phyloP scores from a whole-genome alignment of 2,113 vertebrate species.

The Nerophis lumbriciformis region DNA sequence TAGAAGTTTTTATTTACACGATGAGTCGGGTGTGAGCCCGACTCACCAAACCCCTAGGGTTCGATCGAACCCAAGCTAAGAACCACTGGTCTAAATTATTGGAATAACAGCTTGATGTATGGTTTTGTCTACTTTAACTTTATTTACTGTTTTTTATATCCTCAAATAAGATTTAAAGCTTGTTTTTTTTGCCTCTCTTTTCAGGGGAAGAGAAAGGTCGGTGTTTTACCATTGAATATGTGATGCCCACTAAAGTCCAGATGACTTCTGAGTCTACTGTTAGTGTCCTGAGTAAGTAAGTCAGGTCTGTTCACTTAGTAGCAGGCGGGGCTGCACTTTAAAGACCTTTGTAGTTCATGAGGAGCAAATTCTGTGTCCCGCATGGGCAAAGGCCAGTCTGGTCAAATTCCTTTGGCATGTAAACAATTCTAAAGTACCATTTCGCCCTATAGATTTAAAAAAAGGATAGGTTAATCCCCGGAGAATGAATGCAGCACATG shows the following conservation, averaged over 20 bases:
- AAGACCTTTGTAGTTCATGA: too few relatives aligned
- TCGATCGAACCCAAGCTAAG: too few relatives aligned
- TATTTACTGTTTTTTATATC: too few relatives aligned
- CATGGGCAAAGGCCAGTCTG: too few relatives aligned
- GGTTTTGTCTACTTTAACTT: neutral
- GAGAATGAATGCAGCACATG: neutral
- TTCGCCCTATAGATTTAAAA: neutral
- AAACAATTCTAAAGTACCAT: slow-evolving; percentile 23
- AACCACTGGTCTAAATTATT: too few relatives aligned
- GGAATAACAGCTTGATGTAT: neutral
- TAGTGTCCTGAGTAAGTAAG: slow-evolving; percentile 87
- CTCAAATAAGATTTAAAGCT: too few relatives aligned
- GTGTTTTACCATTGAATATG: slow-evolving; percentile 93
- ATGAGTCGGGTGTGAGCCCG: too few relatives aligned
- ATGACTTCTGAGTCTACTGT: slow-evolving; percentile 90
- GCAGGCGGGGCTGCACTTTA: too few relatives aligned
- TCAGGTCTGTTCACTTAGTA: neutral
- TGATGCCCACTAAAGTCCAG: slow-evolving; percentile 92
- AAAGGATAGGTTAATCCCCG: too few relatives aligned
- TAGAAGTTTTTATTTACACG: too few relatives aligned
- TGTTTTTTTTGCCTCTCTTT: slow-evolving; percentile 19
- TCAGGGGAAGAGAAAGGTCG: slow-evolving; percentile 88
- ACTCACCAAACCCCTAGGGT: too few relatives aligned
- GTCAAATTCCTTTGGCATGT: neutral
- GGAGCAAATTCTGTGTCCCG: too few relatives aligned